Conservation (phyloP, 92 coral and sea anemone species). For the Umimayanthus chanpuru region DNA sequence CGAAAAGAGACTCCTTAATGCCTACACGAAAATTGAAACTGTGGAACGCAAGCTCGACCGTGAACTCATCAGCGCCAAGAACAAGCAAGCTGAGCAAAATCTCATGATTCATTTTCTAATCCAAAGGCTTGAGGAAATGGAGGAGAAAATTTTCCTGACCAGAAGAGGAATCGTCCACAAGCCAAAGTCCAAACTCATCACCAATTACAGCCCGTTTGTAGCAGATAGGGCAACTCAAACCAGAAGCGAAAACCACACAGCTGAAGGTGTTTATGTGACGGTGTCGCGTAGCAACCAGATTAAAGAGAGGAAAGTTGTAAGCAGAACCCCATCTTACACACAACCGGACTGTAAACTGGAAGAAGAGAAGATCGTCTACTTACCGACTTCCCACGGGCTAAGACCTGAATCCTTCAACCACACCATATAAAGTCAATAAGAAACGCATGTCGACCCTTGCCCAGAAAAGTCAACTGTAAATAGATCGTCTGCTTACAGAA, state of each 20-base stretch:
- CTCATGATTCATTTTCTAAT: slow-evolving; percentile 34
- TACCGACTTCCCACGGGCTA: slow-evolving; percentile 1
- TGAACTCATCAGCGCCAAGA: slow-evolving; percentile 32
- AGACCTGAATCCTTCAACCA: slow-evolving; percentile 11
- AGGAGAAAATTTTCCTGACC: slow-evolving; percentile 27
- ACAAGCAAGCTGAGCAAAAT: slow-evolving; percentile 37
- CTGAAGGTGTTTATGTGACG: slow-evolving; percentile 37
- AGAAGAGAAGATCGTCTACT: slow-evolving; percentile 19
- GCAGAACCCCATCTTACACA: background rate
- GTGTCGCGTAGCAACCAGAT: slow-evolving; percentile 40
- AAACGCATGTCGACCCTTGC: background rate
- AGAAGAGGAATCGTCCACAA: slow-evolving; percentile 13
- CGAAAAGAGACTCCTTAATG: slow-evolving; percentile 33
- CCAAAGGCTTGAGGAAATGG: slow-evolving; percentile 23
- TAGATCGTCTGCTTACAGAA: too few relatives aligned
- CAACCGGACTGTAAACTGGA: slow-evolving; percentile 27
- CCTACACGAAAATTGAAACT: slow-evolving; percentile 39
- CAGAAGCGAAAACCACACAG: slow-evolving; percentile 12
- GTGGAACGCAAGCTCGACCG: slow-evolving; percentile 23
- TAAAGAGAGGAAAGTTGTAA: slow-evolving; percentile 20
- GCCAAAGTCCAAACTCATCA: slow-evolving; percentile 16
- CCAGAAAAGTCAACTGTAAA: background rate
- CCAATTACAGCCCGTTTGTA: slow-evolving; percentile 29
- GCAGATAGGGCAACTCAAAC: slow-evolving; percentile 43
- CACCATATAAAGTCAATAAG: background rate